A percentile compares a stretch with the other conserved stretches of the same genome.
Conservation (phyloP, 2,888 invertebrate genomes). For the Campoplex capitator region DNA sequence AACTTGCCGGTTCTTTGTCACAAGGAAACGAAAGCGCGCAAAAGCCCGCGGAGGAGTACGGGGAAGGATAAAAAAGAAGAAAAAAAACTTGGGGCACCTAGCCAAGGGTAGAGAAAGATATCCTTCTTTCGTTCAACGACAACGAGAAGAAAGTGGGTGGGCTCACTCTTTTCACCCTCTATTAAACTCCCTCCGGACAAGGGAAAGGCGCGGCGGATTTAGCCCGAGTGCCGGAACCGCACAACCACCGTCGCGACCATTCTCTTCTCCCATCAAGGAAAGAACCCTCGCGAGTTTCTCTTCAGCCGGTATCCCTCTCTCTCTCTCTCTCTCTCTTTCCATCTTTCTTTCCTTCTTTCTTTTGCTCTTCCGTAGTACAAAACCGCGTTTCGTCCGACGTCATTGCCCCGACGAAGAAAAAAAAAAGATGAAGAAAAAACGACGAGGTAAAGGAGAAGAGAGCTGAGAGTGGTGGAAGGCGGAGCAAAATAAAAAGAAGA, state of each 20-base stretch:
- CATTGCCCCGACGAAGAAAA: constrained; percentile 41
- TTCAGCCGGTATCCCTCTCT: constrained; percentile 66
- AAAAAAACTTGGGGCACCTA: constrained; percentile 55
- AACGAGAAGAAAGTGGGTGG: constrained; percentile 73
- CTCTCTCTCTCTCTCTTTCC: constrained; percentile 55
- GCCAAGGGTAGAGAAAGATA: constrained; percentile 50
- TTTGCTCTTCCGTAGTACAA: constrained; percentile 73
- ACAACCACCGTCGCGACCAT: constrained; percentile 52
- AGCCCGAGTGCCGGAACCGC: constrained; percentile 69
- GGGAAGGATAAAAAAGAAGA: constrained; percentile 13
- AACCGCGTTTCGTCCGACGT: constrained; percentile 71
- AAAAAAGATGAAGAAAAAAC: constrained; percentile 57
- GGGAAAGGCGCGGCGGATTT: constrained; percentile 86
- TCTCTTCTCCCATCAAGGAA: constrained; percentile 51
- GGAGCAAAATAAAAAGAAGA: constrained; percentile 37
- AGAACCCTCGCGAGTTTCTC: constrained; percentile 71
- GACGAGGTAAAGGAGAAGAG: constrained; percentile 63
- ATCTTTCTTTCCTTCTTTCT: constrained; percentile 55
- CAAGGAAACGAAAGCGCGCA: constrained; percentile 29
- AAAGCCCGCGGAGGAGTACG: constrained; percentile 55
- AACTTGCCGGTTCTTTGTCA: constrained; percentile 32
- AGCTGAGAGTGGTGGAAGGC: constrained; percentile 13
- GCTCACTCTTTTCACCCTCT: constrained; percentile 83
- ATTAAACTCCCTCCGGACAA: constrained; percentile 85
- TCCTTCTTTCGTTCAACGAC: constrained; percentile 26